A percentile compares a stretch with the other conserved stretches of the same genome.
Conservation (phyloP, 1,140 invertebrate genomes). For the Probaryconus sp. region DNA sequence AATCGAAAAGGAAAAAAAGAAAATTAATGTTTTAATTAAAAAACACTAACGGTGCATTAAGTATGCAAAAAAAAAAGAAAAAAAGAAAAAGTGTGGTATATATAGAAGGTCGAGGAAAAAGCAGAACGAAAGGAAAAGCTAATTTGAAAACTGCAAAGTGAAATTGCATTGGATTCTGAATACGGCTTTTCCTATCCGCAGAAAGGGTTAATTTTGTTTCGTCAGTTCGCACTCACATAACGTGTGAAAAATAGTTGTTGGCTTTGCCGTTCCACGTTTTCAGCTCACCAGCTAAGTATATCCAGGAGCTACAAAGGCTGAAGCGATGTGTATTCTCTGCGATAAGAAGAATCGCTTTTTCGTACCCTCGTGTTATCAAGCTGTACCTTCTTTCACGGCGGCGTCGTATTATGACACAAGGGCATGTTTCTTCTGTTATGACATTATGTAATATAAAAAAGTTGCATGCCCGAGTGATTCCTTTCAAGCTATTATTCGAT, state of each 20-base stretch:
- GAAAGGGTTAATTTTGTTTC: too few relatives aligned
- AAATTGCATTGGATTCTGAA: too few relatives aligned
- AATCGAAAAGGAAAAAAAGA: too few relatives aligned
- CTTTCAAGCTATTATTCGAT: constrained; percentile 29
- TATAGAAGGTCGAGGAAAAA: too few relatives aligned
- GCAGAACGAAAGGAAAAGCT: too few relatives aligned
- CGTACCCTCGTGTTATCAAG: constrained; percentile 30
- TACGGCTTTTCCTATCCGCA: too few relatives aligned
- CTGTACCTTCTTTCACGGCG: constrained; percentile 37
- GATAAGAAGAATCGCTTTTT: constrained; percentile 55
- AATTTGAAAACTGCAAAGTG: too few relatives aligned
- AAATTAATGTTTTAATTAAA: too few relatives aligned
- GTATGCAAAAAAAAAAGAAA: too few relatives aligned
- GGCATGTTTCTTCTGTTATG: constrained; percentile 44
- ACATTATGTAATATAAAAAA: constrained; percentile 44
- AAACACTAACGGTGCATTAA: too few relatives aligned
- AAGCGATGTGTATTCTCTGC: constrained; percentile 38
- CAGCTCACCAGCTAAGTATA: constrained; percentile 32
- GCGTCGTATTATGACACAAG: constrained; percentile 46
- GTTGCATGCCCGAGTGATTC: constrained; percentile 48
- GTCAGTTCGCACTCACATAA: too few relatives aligned
- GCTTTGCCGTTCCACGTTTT: constrained; percentile 15
- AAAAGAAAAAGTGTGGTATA: too few relatives aligned
- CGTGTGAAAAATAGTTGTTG: constrained; percentile 17
- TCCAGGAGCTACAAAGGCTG: constrained; percentile 38